Base-by-base conservation (phyloP, 2,113 vertebrate genomes). In the Nycticorax nycticorax region DNA sequence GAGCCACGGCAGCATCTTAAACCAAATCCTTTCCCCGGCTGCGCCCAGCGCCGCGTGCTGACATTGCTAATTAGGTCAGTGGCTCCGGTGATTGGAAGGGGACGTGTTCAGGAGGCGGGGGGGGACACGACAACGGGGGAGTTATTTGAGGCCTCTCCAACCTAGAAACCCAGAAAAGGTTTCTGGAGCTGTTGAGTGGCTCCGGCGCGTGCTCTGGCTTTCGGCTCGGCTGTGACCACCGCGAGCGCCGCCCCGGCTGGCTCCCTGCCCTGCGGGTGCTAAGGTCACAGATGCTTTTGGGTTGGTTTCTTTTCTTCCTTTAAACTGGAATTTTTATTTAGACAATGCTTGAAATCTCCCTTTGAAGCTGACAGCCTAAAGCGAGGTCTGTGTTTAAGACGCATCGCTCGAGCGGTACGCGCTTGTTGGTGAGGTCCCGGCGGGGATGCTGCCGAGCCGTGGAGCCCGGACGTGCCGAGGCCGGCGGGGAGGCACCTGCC, bases 91-190 rank as follows among this genome's bases (percentile, higher is more conserved):
- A 37, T 53, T 90, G 83, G 78, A 90, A 94, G 67, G 68, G 84
- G 74, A 28, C 91, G 76, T 9, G 15, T 78, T 82, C 8, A 1
- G 74, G 67, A 30, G 55, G 24, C 1, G 2, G 52, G 60, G 60
- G 63, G 68, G 56, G 45, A 62, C 10, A 52, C 9, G n/a, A 39
- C 39, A 39, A 39, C 4, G 89, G 87, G 90, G 88, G 90, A 95
- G 95, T 94, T 95, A 96, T 97, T 88, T 95, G 96, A 95, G 97
- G 89, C 23, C 76, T 96, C 96, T 86, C 80, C 96, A 96, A 93
- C 95, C 94, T 96, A 97, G 94, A 97, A 97, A 94, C 95, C 93
- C 91, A 95, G 96, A 95, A 96, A 97, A 89, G 59, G 28, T 92
- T 92, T 87, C 86, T 88, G 77, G 93, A 92, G 82, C 88, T 91